Conservation (phyloP, 2,888 invertebrate species). For the Campoletis raptor region DNA sequence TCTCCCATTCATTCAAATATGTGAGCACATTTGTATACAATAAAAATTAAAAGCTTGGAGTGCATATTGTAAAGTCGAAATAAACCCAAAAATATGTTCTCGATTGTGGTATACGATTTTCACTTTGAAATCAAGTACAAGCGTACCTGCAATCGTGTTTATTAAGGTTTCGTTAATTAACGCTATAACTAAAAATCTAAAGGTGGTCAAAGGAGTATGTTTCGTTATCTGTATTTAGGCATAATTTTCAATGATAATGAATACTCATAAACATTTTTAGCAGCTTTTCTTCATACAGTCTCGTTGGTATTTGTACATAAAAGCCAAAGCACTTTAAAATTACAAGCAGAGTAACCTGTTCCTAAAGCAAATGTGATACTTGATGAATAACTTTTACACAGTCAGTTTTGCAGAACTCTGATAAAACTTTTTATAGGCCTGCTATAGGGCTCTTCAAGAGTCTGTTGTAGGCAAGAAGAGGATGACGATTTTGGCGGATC, state of each 20-base stretch:
- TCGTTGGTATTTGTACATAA: neutral
- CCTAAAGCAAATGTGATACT: neutral
- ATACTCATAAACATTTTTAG: neutral
- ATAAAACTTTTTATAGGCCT: neutral
- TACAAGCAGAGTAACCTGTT: neutral
- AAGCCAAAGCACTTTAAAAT: conserved; percentile 1
- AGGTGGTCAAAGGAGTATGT: conserved; percentile 20
- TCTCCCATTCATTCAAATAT: neutral
- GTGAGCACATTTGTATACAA: conserved; percentile 22
- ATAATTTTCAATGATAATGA: conserved; percentile 6
- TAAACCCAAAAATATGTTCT: conserved; percentile 44
- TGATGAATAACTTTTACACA: neutral
- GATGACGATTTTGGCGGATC: neutral
- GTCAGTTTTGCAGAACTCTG: neutral
- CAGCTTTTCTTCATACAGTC: neutral
- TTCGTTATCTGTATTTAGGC: conserved; percentile 6
- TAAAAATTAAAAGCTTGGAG: conserved; percentile 36
- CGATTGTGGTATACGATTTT: conserved; percentile 12
- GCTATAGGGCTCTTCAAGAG: neutral
- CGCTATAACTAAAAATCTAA: conserved; percentile 46
- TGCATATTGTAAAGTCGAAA: conserved; percentile 32
- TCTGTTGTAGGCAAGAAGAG: neutral
- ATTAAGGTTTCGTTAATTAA: conserved; percentile 60
- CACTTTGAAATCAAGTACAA: conserved; percentile 9
- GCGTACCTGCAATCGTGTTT: conserved; percentile 37